phyloP scores from a whole-genome alignment of 2,113 vertebrate species.

The Semicossyphus pulcher region DNA sequence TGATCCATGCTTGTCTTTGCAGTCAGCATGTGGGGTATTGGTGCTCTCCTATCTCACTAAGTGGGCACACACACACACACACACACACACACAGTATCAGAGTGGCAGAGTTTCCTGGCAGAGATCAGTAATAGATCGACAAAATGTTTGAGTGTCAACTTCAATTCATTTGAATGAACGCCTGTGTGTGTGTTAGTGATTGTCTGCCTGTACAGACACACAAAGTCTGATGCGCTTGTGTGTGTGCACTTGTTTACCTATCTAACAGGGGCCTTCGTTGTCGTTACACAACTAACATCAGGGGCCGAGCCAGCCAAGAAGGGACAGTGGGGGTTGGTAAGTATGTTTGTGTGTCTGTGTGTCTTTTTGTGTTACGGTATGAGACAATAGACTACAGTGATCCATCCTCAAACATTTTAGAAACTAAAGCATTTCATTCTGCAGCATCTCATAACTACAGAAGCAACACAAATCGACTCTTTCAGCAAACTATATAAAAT shows the following conservation, averaged over 20 bases:
- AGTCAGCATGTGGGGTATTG: conserved; percentile 53
- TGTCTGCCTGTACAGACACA: background rate
- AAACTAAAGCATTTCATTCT: conserved; percentile 6
- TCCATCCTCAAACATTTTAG: background rate
- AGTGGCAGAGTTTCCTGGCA: conserved; percentile 56
- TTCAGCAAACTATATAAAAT: background rate
- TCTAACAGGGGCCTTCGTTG: too few species aligned
- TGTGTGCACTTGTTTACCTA: too few species aligned
- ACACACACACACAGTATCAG: conserved; percentile 13
- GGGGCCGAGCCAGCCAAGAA: too few species aligned
- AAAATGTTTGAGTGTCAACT: conserved; percentile 60
- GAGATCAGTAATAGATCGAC: conserved; percentile 50
- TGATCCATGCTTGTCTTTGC: conserved; percentile 61
- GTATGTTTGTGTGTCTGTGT: conserved; percentile 4
- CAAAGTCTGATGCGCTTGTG: background rate
- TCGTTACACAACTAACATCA: too few species aligned
- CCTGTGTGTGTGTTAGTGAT: conserved; percentile 12
- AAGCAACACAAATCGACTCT: background rate
- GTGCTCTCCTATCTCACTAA: conserved; percentile 40
- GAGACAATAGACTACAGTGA: conserved; percentile 9
- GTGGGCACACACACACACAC: conserved; percentile 2
- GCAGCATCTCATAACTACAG: background rate
- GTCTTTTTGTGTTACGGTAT: conserved; percentile 8
- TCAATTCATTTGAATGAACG: conserved; percentile 57
- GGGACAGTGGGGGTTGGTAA: too few species aligned